These are phyloP conservation scores for Passer montanus DNA, from an alignment of 2,113 vertebrate species.

Conservation along the genomic window DNA sequence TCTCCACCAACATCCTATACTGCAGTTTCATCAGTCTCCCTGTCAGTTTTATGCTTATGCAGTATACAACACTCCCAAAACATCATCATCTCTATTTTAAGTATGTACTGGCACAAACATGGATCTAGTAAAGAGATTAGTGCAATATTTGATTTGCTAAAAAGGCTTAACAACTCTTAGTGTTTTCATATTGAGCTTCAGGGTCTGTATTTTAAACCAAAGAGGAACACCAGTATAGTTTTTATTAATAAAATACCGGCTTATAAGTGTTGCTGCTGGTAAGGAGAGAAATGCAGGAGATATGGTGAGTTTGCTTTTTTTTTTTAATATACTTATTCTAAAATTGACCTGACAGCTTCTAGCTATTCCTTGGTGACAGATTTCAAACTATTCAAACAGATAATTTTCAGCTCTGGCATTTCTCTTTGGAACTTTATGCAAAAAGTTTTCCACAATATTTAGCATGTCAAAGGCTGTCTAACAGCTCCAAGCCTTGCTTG, in stretches of 20 bases:
- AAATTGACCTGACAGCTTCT: slow-evolving; percentile 48
- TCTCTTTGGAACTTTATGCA: slow-evolving; percentile 33
- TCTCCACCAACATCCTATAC: background rate
- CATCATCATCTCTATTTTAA: background rate
- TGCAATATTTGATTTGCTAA: slow-evolving; percentile 14
- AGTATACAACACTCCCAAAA: background rate
- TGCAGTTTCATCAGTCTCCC: background rate
- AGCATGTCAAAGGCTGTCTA: slow-evolving; percentile 57
- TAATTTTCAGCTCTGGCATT: slow-evolving; percentile 41
- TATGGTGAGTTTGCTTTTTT: background rate
- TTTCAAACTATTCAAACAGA: slow-evolving; percentile 43
- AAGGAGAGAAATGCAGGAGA: slow-evolving; percentile 30
- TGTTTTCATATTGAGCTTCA: slow-evolving; percentile 25
- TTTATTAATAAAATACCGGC: slow-evolving; percentile 52
- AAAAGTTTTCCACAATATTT: slow-evolving; percentile 16
- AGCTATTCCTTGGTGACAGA: slow-evolving; percentile 9
- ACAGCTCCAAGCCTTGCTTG: background rate
- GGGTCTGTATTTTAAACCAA: slow-evolving; percentile 39
- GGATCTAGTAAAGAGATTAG: background rate
- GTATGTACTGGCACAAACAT: background rate
- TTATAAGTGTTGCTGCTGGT: background rate
- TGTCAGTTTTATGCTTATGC: background rate
- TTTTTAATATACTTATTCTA: background rate
- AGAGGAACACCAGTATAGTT: background rate
- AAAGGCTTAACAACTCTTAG: background rate